These are phyloP conservation scores for Stichodactyla helianthus DNA, from an alignment of 64 coral and sea anemone species.

Conservation along the genomic window DNA sequence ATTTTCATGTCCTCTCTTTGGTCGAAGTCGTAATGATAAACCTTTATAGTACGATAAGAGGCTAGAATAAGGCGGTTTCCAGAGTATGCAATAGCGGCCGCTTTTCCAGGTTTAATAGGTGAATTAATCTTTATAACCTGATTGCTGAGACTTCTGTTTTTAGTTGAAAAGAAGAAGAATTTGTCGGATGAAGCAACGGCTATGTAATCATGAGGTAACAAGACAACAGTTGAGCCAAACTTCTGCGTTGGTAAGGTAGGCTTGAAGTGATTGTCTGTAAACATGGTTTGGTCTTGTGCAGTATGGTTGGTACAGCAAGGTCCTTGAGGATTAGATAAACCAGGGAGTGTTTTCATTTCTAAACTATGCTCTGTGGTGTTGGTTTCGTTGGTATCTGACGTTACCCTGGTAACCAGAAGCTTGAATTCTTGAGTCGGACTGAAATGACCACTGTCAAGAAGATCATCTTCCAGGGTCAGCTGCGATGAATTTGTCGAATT, in stretches of 20 bases:
- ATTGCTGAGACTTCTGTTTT: conserved; percentile 10
- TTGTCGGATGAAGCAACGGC: conserved; percentile 23
- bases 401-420: conserved; percentile 37
- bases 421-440: conserved; percentile 47
- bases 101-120: not conserved
- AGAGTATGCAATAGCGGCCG: not conserved
- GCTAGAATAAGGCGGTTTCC: not conserved
- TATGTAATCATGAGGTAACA: conserved; percentile 11
- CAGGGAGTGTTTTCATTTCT: conserved; percentile 55
- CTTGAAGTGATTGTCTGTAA: conserved; percentile 47
- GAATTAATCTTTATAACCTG: conserved; percentile 1
- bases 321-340: conserved; percentile 44
- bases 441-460: conserved; percentile 26
- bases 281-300: not conserved
- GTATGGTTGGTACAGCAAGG: conserved; percentile 43
- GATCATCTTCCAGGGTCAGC: not conserved
- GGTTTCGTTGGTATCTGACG: conserved; percentile 50
- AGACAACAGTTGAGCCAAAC: conserved; percentile 37
- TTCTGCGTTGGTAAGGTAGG: conserved; percentile 19
- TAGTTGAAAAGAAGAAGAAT: conserved; percentile 20
- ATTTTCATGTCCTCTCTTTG: not conserved
- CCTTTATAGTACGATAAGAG: not conserved
- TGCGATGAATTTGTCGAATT: conserved; percentile 22
- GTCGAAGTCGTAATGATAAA: not conserved
- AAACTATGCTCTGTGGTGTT: conserved; percentile 50